These are phyloP conservation scores for Thymelicus lineola DNA, from an alignment of 2,888 invertebrate genomes.

Conservation along the genomic window DNA sequence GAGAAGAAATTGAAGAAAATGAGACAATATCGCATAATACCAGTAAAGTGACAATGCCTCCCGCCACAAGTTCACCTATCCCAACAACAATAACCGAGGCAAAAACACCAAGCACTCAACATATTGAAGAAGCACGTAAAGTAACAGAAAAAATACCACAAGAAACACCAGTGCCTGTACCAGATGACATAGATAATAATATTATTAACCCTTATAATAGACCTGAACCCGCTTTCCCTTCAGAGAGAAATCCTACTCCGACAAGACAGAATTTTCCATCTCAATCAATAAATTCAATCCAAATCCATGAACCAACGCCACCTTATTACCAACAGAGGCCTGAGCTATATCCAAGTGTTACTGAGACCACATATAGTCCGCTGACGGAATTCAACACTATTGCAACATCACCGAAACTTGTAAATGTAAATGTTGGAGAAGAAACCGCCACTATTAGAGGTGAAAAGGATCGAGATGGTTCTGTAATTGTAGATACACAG, in stretches of 20 bases:
- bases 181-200: slow-evolving; percentile 39
- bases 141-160: slow-evolving; percentile 23
- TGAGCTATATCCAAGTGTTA: slow-evolving; percentile 37
- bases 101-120: slow-evolving; percentile 33
- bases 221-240: slow-evolving; percentile 35
- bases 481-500: slow-evolving; percentile 60
- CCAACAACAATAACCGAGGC: slow-evolving; percentile 40
- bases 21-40: slow-evolving; percentile 38
- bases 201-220: slow-evolving; percentile 40
- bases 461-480: slow-evolving; percentile 57
- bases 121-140: slow-evolving; percentile 17
- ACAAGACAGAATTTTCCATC: background rate
- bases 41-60: slow-evolving; percentile 38
- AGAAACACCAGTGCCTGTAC: slow-evolving; percentile 5
- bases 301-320: slow-evolving; percentile 8
- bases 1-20: slow-evolving; percentile 58
- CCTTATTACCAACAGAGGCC: slow-evolving; percentile 26
- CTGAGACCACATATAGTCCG: slow-evolving; percentile 53
- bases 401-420: slow-evolving; percentile 51
- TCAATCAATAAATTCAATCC: slow-evolving; percentile 1
- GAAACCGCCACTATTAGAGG: slow-evolving; percentile 57
- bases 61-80: slow-evolving; percentile 46
- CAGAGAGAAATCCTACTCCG: background rate
- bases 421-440: slow-evolving; percentile 54
- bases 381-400: slow-evolving; percentile 39